A percentile compares a stretch with the other conserved stretches of the same genome.
Evolutionary conservation across 1,140 invertebrate species (phyloP).

Genomic region (Muscidifurax raptorellus): DNA sequence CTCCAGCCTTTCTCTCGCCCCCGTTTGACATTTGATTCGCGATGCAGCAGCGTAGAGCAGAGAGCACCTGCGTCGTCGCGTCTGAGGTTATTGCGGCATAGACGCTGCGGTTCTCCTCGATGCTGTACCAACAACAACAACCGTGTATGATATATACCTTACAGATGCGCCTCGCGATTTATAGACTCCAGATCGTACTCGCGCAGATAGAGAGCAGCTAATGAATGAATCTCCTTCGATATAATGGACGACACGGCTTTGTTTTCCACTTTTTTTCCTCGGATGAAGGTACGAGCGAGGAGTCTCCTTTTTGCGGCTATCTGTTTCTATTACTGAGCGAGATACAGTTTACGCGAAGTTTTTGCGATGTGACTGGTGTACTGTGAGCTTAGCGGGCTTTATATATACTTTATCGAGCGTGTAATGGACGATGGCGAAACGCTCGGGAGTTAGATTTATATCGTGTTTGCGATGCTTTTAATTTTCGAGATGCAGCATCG

Average conservation of each 20-base stretch:
- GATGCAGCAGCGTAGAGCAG: neutral
- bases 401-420: neutral
- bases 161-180: neutral
- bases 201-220: neutral
- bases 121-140: neutral
- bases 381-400: neutral
- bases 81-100: neutral
- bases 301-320: neutral
- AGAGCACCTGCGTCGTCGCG: neutral
- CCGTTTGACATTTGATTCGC: slow-evolving; percentile 16
- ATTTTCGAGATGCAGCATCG: neutral
- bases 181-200: neutral
- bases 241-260: neutral
- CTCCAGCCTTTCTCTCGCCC: neutral
- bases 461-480: neutral
- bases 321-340: neutral
- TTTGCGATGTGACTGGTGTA: neutral
- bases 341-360: neutral
- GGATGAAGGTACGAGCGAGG: too few species aligned
- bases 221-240: neutral
- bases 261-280: neutral
- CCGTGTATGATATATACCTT: too few species aligned
- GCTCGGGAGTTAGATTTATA: neutral
- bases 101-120: neutral
- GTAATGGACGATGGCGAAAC: neutral